Evolutionary conservation across 2,888 invertebrate species (phyloP).

Genomic region (Hesperia comma): DNA sequence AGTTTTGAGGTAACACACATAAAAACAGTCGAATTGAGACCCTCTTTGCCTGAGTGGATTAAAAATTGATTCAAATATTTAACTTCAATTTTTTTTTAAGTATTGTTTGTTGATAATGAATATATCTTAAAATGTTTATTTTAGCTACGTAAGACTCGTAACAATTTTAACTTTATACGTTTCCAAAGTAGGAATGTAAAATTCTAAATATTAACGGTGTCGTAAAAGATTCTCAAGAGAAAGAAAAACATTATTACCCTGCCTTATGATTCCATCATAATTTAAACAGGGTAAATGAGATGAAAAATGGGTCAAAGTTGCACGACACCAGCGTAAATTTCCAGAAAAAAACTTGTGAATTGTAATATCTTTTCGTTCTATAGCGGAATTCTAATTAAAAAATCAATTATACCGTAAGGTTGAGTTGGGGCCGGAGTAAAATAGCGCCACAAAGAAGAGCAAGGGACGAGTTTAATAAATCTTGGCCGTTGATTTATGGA

Average conservation of each 20-base stretch:
- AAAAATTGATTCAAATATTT: too few relatives aligned
- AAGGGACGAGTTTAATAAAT: constrained; percentile 46
- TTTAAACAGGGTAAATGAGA: constrained; percentile 8
- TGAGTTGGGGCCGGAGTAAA: constrained; percentile 27
- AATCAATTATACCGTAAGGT: constrained; percentile 31
- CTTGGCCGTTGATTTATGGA: constrained; percentile 52
- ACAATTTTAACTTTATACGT: too few relatives aligned
- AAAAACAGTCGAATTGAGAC: too few relatives aligned
- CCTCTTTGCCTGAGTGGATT: too few relatives aligned
- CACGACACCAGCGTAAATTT: constrained; percentile 10
- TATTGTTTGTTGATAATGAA: too few relatives aligned
- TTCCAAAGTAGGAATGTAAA: too few relatives aligned
- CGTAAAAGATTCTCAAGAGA: neutral
- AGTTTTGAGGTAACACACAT: too few relatives aligned
- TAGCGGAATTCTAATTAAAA: constrained; percentile 32
- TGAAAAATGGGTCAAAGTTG: constrained; percentile 11
- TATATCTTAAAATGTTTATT: too few relatives aligned
- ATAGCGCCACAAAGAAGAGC: constrained; percentile 41
- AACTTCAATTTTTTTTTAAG: too few relatives aligned
- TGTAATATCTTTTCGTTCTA: constrained; percentile 8
- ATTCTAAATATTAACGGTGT: too few relatives aligned
- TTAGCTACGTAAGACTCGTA: too few relatives aligned
- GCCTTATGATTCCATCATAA: neutral
- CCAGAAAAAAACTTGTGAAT: constrained; percentile 16
- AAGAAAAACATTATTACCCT: neutral